Percentiles rank a stretch among this genome's conserved stretches.
Conservation (phyloP, 2,797 vertebrate genomes). For the Microcaecilia unicolor region DNA sequence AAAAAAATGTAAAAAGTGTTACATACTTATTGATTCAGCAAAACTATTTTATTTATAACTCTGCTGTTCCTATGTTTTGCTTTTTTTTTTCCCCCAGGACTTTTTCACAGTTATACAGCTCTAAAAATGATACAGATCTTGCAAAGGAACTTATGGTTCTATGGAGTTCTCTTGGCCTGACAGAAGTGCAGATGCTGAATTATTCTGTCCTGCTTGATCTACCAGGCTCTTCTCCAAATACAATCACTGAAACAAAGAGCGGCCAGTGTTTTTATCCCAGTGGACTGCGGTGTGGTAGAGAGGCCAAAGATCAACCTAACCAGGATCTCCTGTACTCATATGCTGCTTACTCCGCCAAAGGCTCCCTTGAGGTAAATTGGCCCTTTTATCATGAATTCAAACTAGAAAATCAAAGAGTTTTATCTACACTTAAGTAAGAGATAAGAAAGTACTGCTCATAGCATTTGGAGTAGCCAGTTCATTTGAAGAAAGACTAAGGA, state of each 20-base stretch:
- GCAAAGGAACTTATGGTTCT: constrained; percentile 60
- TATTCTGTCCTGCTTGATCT: constrained; percentile 77
- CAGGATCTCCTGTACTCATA: constrained; percentile 62
- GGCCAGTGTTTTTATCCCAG: constrained; percentile 76
- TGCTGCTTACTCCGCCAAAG: constrained; percentile 82
- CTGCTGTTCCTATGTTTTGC: constrained; percentile 1
- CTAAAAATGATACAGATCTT: constrained; percentile 53
- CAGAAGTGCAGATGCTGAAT: constrained; percentile 74
- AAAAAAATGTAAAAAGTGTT: too few species aligned
- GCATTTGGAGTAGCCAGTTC: too few species aligned
- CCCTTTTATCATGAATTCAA: too few species aligned
- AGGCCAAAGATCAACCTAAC: constrained; percentile 23
- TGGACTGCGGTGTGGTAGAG: constrained; percentile 63
- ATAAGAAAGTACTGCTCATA: too few species aligned
- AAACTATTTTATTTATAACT: too few species aligned
- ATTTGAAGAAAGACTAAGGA: too few species aligned
- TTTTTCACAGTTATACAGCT: constrained; percentile 49
- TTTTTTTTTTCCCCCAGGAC: constrained; percentile 49
- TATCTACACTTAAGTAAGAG: constrained; percentile 23
- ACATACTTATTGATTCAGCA: too few species aligned
- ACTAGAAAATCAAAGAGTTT: constrained; percentile 23
- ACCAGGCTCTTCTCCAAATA: constrained; percentile 68
- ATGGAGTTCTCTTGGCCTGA: constrained; percentile 78
- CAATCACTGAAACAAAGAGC: constrained; percentile 59
- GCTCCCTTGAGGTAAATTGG: constrained; percentile 73